Conservation (phyloP, 2,797 vertebrate species). For the Babyrousa celebensis region DNA sequence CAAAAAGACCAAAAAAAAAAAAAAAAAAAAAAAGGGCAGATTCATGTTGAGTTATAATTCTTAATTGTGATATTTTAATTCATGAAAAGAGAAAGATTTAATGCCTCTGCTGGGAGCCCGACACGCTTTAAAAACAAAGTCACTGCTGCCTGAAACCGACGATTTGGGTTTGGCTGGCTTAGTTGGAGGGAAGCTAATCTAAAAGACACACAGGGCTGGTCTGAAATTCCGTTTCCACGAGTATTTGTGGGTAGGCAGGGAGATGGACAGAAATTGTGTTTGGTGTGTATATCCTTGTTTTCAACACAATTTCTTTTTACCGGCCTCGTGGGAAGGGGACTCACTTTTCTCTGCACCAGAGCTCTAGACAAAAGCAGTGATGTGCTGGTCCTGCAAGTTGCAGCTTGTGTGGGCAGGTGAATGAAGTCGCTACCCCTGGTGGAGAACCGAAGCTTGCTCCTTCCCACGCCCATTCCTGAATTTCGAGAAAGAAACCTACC, state of each 20-base stretch:
- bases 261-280: not conserved
- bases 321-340: constrained; percentile 47
- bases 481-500: not conserved
- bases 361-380: not conserved
- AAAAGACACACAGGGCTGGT: not conserved
- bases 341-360: not conserved
- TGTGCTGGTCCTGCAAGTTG: constrained; percentile 9
- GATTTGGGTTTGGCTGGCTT: constrained; percentile 48
- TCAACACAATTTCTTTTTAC: not conserved
- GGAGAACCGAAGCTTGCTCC: not conserved
- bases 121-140: not conserved
- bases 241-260: not conserved
- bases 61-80: constrained; percentile 4
- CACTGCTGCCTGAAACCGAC: not conserved
- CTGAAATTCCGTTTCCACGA: not conserved
- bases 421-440: not conserved
- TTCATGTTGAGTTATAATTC: not conserved
- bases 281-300: constrained; percentile 36
- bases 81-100: not conserved
- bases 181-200: not conserved
- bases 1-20: too few species aligned
- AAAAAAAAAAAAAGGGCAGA: not conserved
- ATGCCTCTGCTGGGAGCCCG: not conserved
- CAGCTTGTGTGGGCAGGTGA: not conserved
- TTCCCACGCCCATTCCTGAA: constrained; percentile 71